Base-by-base conservation (phyloP, 2,797 vertebrate species). In the Spinibarbus caldwelli region DNA sequence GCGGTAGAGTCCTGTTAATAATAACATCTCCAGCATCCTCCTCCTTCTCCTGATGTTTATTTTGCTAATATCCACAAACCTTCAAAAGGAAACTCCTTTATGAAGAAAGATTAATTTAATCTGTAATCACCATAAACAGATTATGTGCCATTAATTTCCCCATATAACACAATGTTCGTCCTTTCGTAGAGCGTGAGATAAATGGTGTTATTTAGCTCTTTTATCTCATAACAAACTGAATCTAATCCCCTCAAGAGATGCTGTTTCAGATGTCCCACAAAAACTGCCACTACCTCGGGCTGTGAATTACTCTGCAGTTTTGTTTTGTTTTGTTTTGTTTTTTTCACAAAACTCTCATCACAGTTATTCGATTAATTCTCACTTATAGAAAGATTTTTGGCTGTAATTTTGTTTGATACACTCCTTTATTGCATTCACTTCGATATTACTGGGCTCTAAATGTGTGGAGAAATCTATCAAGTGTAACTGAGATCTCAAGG, bases 1-100 rank as follows among this genome's bases (percentile, higher is more conserved):
- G 90, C 92, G 43, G 52, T 85, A 92, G 89, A 85, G 83, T 82
- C 10, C 83, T 88, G 89, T 91, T 91, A 90, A 92, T 92, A 91
- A 92, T 92, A 91, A 92, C 36, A 47, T 43, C 72, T 71, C 12
- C 26, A 79, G 29, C 5, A 34, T 59, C 59, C 26, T 72, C 31
- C 45, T 31, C 78, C 38, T 66, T 75, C 34, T 80, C 8, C 54
- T 31, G 1, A 41, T 26, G 45, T 70, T 57, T 31, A 31, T 78
- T 78, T 54, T 23, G 17, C 62, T 84, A 77, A 77, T 68, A 43
- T 78, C n/a, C 73, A 21, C 45, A 67, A 54, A 43, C 64, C 36
- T 47, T 62, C 29, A 47, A 34, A 85, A 62, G 64, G 76, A 70
- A 49, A 47, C 26, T 59, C 19, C 49, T 72, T 43, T 72, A 79